Evolutionary conservation across 2,888 invertebrate species (phyloP), one percentile per base, ranked within the genome.

Genomic region (Luffia ferchaultella): DNA sequence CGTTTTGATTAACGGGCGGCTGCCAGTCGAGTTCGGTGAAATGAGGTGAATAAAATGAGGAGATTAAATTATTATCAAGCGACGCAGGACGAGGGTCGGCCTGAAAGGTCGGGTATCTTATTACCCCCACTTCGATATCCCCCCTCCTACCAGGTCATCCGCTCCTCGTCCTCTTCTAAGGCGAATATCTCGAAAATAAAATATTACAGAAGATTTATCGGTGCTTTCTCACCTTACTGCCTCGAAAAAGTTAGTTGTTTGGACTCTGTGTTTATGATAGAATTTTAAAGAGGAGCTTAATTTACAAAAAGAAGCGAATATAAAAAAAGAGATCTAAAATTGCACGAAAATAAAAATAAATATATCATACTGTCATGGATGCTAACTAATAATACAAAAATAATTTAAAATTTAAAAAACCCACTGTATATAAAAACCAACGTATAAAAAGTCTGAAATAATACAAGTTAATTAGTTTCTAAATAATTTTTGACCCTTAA

Each of bases 1-100:
- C 30, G 30, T 30, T 30, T 30, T 30, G 5, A 30, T 30, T 30
- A 30, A 12, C 30, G 30, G 12, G 49, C 43, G 49, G 42, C 50
- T 47, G 20, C 44, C 40, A 49, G 44, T 17, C 16, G 42, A 15
- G 44, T 41, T 44, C 20, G 47, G 42, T 41, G 30, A 50, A 55
- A 53, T 45, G 55, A 52, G 55, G 61, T 55, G 64, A 58, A 60
- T 58, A 52, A 62, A 62, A 63, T 57, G 60, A 57, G 60, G 53
- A 62, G 59, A 64, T 65, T 64, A 62, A 62, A 64, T 63, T 65
- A 62, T 64, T 61, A 63, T 57, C 57, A 55, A 54, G 55, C 57
- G 53, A 53, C 52, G 55, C 16, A 52, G 42, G 43, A 49, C 42
- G 49, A 49, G 43, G 49, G 49, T 43, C 30, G 30, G 19, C 43